A percentile compares a stretch with the other conserved stretches of the same genome.
These are phyloP conservation scores for Camelus dromedarius DNA, from an alignment of 2,113 vertebrate species.

Conservation along the genomic window DNA sequence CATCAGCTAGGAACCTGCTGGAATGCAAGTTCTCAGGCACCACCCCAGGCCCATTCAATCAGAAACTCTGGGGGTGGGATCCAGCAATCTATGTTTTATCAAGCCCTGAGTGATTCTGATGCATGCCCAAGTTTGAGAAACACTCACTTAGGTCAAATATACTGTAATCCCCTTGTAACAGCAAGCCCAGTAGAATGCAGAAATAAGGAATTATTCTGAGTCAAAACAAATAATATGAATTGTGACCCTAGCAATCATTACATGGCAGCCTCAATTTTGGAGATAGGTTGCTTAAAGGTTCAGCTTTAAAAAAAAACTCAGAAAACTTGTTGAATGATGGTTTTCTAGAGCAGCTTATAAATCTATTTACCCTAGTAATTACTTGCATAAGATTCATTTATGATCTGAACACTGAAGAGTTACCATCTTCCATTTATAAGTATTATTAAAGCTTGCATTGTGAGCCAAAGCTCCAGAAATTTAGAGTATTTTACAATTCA, in stretches of 20 bases:
- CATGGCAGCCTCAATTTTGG: neutral
- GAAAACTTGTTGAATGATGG: neutral
- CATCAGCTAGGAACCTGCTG: neutral
- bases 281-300: neutral
- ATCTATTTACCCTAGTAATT: neutral
- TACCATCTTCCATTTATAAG: neutral
- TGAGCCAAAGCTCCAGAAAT: neutral
- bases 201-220: slow-evolving; percentile 39
- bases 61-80: neutral
- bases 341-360: neutral
- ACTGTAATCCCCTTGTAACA: neutral
- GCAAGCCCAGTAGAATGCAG: neutral
- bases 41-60: neutral
- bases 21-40: neutral
- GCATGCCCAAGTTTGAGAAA: neutral
- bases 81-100: neutral
- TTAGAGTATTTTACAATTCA: neutral
- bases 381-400: neutral
- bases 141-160: neutral
- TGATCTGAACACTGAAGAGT: neutral
- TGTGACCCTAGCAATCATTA: neutral
- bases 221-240: neutral
- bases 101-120: neutral
- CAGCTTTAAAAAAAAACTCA: slow-evolving; percentile 27
- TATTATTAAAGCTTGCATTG: neutral